Evolutionary conservation across 2,113 vertebrate species (phyloP), one percentile per base, ranked within the genome.

Genomic region (Leuciscus idus): DNA sequence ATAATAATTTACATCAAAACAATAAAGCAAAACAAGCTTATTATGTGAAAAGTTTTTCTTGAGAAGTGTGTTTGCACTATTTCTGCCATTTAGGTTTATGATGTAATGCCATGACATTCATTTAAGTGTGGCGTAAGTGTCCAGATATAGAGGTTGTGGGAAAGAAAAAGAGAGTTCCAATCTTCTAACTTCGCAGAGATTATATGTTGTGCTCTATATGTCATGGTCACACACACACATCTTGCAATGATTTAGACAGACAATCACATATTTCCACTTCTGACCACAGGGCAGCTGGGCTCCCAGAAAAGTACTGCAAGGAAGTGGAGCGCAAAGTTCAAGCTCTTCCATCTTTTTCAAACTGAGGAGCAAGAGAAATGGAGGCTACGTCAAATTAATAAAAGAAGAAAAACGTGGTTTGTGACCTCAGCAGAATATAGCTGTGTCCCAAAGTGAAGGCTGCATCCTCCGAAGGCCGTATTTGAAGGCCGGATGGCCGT

Each of bases 301-400:
- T 98, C 52, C 93, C 96, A 0, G 96, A 97, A 66, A 97, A 96
- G 75, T 98, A 98, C 89, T 97, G 95, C 84, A 89, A 82, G 0
- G 91, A 96, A 68, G 95, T 96, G 50, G 95, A 96, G 86, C 91
- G 92, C 83, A 96, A 95, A 86, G 91, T 90, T 0, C 79, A 84
- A 11, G 23, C 77, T 7, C 15, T 30, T 0, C 2, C 78, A 6
- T 2, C 84, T 7, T 28, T 94, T 15, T 91, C 33, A 9, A 28
- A 70, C 62, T 82, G 68, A 84, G 9, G 48, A 57, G 50, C 6
- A 26, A 30, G 11, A n/a, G 43, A 81, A 68, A 5, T 13, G 4
- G 10, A 33, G 11, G 8, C 0, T 0, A 5, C 4, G 1, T 55
- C 13, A 11, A 80, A 46, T 46, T 6, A 46, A 46, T 21, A 43